Evolutionary conservation across 2,113 vertebrate species (phyloP).

Genomic region (Amia ocellicauda): DNA sequence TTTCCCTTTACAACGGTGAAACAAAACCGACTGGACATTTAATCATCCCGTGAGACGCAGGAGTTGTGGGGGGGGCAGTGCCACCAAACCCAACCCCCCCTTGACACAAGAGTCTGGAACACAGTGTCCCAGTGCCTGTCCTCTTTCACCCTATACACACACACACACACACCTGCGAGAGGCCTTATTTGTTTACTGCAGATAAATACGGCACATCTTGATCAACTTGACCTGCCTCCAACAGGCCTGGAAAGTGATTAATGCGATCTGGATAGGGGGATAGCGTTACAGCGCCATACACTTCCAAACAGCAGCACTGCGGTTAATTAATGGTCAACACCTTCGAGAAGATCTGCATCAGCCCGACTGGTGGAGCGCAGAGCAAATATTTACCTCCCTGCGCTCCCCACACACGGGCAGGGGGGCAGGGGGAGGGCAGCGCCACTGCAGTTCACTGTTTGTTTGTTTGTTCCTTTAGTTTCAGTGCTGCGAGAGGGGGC

Average conservation of each 20-base stretch:
- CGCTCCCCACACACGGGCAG: conserved; percentile 15
- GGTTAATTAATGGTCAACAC: conserved; percentile 87
- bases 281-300: conserved; percentile 77
- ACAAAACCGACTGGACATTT: conserved; percentile 75
- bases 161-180: conserved; percentile 48
- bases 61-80: conserved; percentile 45
- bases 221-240: conserved; percentile 65
- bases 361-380: conserved; percentile 25
- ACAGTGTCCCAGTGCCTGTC: no score
- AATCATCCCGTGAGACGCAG: conserved; percentile 66
- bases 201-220: conserved; percentile 48
- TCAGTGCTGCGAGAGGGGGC: no score
- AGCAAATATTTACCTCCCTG: conserved; percentile 25
- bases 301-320: conserved; percentile 60
- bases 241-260: conserved; percentile 78
- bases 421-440: not conserved
- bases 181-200: conserved; percentile 69
- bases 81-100: conserved; percentile 26
- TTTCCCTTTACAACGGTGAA: conserved; percentile 72
- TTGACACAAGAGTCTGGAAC: no score
- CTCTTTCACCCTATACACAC: no score
- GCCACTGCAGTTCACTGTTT: no score
- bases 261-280: conserved; percentile 62
- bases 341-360: conserved; percentile 40
- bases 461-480: no score